phyloP scores from a whole-genome alignment of 1,140 invertebrate species.

The Lutraria rhynchaena region DNA sequence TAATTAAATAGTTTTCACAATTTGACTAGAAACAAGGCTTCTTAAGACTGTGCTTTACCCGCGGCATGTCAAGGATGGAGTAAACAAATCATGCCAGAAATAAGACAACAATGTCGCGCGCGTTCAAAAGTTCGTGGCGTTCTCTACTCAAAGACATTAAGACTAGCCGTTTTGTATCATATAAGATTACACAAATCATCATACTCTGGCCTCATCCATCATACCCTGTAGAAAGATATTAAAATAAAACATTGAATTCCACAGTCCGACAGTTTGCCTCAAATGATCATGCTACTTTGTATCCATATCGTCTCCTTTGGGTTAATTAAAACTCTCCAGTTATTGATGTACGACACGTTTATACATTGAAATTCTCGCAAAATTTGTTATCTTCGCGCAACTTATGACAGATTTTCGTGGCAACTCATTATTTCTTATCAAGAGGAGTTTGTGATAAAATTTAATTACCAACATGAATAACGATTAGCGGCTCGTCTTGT shows the following conservation, averaged over 20 bases:
- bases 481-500: background rate
- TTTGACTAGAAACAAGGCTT: no score
- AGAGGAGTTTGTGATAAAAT: constrained; percentile 12
- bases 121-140: no score
- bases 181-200: no score
- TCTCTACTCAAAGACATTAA: no score
- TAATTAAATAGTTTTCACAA: no score
- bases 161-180: no score
- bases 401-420: constrained; percentile 20
- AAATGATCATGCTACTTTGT: background rate
- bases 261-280: background rate
- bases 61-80: no score
- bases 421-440: constrained; percentile 25
- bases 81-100: no score
- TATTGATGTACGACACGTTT: constrained; percentile 2
- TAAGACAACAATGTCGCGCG: no score
- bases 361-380: no score
- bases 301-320: constrained; percentile 4
- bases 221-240: background rate
- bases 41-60: no score
- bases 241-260: background rate
- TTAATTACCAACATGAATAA: constrained; percentile 6
- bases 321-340: constrained; percentile 12
- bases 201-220: background rate
- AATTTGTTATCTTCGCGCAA: background rate